Evolutionary conservation across 1,140 invertebrate genomes (phyloP).

Genomic region (Elysia chlorotica): DNA sequence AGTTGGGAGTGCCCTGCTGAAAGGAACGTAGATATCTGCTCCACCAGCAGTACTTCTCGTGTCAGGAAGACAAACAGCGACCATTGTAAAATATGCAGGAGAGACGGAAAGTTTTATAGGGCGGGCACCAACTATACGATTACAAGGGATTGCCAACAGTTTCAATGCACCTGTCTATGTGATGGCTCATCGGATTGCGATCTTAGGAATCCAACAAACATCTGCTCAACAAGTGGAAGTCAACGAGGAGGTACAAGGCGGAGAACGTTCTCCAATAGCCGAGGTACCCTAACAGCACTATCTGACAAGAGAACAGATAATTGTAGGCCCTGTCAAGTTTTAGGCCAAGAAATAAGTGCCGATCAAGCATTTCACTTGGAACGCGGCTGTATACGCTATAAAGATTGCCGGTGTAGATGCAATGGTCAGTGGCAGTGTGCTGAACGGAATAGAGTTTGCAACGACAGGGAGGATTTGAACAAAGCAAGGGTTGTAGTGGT

Average conservation of each 20-base stretch:
- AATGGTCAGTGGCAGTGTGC: conserved; percentile 3
- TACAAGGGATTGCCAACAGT: too few relatives aligned
- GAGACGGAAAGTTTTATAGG: too few relatives aligned
- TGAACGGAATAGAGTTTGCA: background rate
- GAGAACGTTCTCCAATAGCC: background rate
- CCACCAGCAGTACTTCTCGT: too few relatives aligned
- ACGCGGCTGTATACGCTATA: background rate
- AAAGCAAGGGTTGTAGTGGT: too few relatives aligned
- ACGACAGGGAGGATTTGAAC: too few relatives aligned
- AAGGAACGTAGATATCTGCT: too few relatives aligned
- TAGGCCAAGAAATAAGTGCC: background rate
- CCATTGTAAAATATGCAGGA: too few relatives aligned
- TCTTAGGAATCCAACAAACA: too few relatives aligned
- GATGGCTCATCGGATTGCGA: too few relatives aligned
- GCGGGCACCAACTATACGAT: too few relatives aligned
- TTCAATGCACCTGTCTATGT: too few relatives aligned
- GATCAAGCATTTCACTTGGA: conserved; percentile 2
- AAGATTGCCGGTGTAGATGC: conserved; percentile 3
- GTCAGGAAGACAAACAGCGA: too few relatives aligned
- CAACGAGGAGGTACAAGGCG: conserved; percentile 6
- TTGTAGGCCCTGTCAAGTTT: background rate
- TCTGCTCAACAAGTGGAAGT: background rate
- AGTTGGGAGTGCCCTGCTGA: conserved; percentile 34
- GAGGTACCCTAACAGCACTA: conserved; percentile 11
- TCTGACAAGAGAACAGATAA: conserved; percentile 4